A percentile compares a stretch with the other conserved stretches of the same genome.
Evolutionary conservation across 2,888 invertebrate genomes (phyloP).

Genomic region (Diaphora mendica): DNA sequence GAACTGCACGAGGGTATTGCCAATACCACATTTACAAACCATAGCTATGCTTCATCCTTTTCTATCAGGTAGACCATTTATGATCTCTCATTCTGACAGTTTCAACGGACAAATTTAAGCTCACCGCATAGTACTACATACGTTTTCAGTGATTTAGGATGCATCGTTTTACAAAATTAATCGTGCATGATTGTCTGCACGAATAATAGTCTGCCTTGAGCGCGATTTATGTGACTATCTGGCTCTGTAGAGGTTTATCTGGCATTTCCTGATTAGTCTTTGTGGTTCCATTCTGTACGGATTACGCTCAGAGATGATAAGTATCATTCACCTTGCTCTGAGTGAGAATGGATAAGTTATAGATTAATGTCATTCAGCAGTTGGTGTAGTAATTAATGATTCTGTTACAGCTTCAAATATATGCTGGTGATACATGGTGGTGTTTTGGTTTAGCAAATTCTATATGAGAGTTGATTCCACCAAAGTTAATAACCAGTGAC

Average conservation of each 20-base stretch:
- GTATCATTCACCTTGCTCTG: neutral
- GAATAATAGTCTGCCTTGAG: slow-evolving; percentile 44
- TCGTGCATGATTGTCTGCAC: slow-evolving; percentile 51
- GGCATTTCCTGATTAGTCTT: slow-evolving; percentile 38
- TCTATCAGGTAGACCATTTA: neutral
- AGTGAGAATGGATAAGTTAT: no score
- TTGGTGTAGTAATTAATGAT: neutral
- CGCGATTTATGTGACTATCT: slow-evolving; percentile 43
- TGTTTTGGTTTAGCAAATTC: neutral
- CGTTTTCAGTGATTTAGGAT: slow-evolving; percentile 51
- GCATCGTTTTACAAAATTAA: slow-evolving; percentile 55
- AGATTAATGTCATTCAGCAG: no score
- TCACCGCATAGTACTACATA: slow-evolving; percentile 16
- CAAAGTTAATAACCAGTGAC: no score
- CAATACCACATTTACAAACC: slow-evolving; percentile 13
- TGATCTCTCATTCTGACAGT: slow-evolving; percentile 5
- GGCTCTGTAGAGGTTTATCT: slow-evolving; percentile 38
- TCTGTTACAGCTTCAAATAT: neutral
- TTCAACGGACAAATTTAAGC: neutral
- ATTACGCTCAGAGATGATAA: neutral
- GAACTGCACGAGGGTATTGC: slow-evolving; percentile 24
- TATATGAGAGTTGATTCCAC: no score
- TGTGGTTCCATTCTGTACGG: neutral
- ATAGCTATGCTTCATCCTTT: slow-evolving; percentile 9
- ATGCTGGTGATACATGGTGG: neutral